phyloP scores from a whole-genome alignment of 2,888 invertebrate species.

The Patella depressa region DNA sequence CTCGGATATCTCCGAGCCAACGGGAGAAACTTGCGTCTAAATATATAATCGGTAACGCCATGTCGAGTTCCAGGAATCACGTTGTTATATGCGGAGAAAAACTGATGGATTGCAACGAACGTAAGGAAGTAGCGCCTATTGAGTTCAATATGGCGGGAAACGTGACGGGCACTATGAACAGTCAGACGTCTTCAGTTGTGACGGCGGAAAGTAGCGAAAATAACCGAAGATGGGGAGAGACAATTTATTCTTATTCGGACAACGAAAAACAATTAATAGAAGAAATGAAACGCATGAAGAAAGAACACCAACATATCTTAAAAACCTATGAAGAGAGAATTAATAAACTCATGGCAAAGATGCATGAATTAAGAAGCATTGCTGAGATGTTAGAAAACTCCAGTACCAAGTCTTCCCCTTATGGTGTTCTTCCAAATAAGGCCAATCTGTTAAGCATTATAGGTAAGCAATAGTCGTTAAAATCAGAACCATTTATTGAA shows the following conservation, averaged over 20 bases:
- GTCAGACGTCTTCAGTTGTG: constrained; percentile 25
- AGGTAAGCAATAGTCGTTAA: constrained; percentile 41
- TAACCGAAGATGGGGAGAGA: constrained; percentile 42
- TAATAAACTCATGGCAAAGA: constrained; percentile 65
- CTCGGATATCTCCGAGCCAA: constrained; percentile 56
- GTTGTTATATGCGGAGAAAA: constrained; percentile 47
- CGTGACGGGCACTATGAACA: constrained; percentile 25
- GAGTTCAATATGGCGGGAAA: constrained; percentile 23
- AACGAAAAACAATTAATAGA: constrained; percentile 68
- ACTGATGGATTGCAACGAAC: constrained; percentile 18
- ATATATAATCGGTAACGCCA: not conserved
- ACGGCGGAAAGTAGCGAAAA: constrained; percentile 26
- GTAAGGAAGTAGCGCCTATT: constrained; percentile 15
- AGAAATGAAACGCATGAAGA: constrained; percentile 66
- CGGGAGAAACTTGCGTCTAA: constrained; percentile 24
- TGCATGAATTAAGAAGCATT: constrained; percentile 63
- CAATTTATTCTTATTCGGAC: constrained; percentile 63
- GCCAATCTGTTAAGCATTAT: constrained; percentile 47
- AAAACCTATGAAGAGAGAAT: constrained; percentile 64
- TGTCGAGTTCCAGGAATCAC: constrained; percentile 39
- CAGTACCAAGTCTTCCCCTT: constrained; percentile 62
- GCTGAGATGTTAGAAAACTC: constrained; percentile 66
- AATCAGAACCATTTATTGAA: not conserved
- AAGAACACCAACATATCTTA: constrained; percentile 63
- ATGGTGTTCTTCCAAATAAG: constrained; percentile 54